These are phyloP conservation scores for Salvelinus fontinalis DNA, from an alignment of 2,113 vertebrate species.

Conservation along the genomic window DNA sequence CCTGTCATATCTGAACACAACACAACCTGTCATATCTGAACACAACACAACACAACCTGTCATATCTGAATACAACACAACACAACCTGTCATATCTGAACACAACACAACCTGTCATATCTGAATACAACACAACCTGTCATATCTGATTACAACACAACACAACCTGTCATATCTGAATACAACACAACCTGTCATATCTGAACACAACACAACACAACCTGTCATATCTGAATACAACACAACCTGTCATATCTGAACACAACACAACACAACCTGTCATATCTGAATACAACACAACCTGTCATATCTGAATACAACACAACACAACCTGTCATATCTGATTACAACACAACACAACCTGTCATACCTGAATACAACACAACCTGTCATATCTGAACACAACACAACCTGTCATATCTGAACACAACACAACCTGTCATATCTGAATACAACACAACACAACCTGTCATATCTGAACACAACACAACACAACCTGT, in stretches of 20 bases:
- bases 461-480: neutral
- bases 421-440: too few relatives aligned
- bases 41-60: too few relatives aligned
- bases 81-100: too few relatives aligned
- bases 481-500: neutral
- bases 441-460: slow-evolving; percentile 81
- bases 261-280: neutral
- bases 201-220: too few relatives aligned
- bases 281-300: neutral
- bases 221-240: slow-evolving; percentile 76
- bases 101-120: too few relatives aligned
- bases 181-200: neutral
- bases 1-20: too few relatives aligned
- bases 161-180: neutral
- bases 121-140: too few relatives aligned
- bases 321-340: slow-evolving; percentile 67
- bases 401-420: neutral
- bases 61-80: too few relatives aligned
- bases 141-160: too few relatives aligned
- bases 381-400: neutral
- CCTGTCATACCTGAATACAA: neutral
- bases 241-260: neutral
- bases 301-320: too few relatives aligned
- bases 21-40: too few relatives aligned
- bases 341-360: slow-evolving; percentile 61